These are phyloP conservation scores for Apamea sordens DNA, from an alignment of 2,888 invertebrate species.

Conservation along the genomic window DNA sequence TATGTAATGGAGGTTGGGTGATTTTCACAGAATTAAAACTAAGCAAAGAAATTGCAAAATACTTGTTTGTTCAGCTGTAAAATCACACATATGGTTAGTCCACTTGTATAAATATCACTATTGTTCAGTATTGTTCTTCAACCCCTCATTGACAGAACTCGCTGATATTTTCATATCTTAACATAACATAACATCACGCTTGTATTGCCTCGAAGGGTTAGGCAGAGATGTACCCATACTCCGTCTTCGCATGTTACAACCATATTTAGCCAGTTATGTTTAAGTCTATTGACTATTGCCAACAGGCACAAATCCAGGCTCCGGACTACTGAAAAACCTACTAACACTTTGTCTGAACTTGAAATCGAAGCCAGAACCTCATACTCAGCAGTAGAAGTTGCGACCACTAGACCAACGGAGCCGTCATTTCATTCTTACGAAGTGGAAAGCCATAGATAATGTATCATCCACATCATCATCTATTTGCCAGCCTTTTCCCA, in stretches of 20 bases:
- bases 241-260: too few species aligned
- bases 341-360: not conserved
- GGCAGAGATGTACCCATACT: not conserved
- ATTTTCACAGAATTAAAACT: not conserved
- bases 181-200: not conserved
- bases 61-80: not conserved
- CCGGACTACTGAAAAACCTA: not conserved
- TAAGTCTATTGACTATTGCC: not conserved
- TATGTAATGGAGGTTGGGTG: not conserved
- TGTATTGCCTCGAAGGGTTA: not conserved
- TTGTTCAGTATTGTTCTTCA: not conserved
- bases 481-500: too few species aligned
- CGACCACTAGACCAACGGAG: not conserved
- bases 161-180: not conserved
- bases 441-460: not conserved
- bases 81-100: not conserved
- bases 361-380: not conserved
- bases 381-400: not conserved
- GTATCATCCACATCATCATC: not conserved
- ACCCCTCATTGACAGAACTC: not conserved
- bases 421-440: not conserved
- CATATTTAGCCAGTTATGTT: not conserved
- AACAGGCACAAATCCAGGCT: not conserved
- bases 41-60: not conserved
- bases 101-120: not conserved